A percentile compares a stretch with the other conserved stretches of the same genome.
phyloP scores from a whole-genome alignment of 2,888 invertebrate species.

The Amblyteles armatorius region DNA sequence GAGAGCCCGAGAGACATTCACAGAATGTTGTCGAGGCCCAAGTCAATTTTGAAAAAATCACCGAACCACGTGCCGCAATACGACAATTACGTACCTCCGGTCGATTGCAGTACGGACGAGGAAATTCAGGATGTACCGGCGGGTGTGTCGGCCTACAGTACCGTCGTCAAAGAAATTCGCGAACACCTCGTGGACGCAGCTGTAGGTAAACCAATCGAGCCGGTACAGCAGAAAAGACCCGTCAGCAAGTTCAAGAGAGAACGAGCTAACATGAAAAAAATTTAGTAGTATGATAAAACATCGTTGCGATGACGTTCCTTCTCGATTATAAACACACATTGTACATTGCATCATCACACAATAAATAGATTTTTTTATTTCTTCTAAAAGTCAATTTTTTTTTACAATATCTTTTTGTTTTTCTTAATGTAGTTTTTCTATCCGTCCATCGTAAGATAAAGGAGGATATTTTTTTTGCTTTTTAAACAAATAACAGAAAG shows the following conservation, averaged over 20 bases:
- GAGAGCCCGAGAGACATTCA: conserved; percentile 79
- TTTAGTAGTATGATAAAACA: conserved; percentile 26
- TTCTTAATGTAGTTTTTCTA: neutral
- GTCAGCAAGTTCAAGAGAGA: conserved; percentile 79
- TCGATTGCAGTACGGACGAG: conserved; percentile 68
- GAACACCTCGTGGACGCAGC: conserved; percentile 70
- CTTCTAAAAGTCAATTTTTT: neutral
- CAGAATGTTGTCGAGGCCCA: conserved; percentile 75
- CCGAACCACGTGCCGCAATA: conserved; percentile 67
- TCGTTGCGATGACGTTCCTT: neutral
- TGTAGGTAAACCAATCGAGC: conserved; percentile 32
- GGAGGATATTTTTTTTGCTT: neutral
- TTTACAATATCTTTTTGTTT: neutral
- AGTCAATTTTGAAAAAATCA: conserved; percentile 81
- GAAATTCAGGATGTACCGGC: conserved; percentile 62
- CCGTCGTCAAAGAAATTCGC: conserved; percentile 75
- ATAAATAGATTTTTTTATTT: conserved; percentile 36
- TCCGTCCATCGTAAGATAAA: neutral
- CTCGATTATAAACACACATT: neutral
- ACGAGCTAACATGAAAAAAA: conserved; percentile 72
- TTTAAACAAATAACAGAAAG: neutral
- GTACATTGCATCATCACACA: neutral
- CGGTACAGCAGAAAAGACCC: conserved; percentile 67
- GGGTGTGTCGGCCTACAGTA: conserved; percentile 72
- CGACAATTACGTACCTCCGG: conserved; percentile 37